Base-by-base conservation (phyloP, 2,113 vertebrate genomes). In the Nyctereutes procyonoides region DNA sequence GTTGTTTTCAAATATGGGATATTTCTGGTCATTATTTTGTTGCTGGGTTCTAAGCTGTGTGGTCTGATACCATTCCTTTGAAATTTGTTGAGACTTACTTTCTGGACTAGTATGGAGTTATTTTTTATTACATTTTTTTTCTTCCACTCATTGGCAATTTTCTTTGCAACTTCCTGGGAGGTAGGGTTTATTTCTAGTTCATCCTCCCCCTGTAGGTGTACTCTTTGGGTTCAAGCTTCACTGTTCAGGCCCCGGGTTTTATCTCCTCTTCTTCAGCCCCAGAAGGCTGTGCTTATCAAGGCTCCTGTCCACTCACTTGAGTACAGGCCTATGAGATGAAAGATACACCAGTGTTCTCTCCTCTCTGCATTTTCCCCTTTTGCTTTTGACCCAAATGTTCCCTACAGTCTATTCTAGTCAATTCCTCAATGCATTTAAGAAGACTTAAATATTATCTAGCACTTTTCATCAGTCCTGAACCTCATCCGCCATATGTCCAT, bases 1-100 rank as follows among this genome's bases (percentile, higher is more conserved):
- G 43, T 43, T 92, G 73, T 81, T 92, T 95, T 87, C 35, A 81
- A 55, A 71, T 81, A 17, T 92, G 28, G 26, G 24, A n/a, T 82
- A 55, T 81, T 65, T 76, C 43, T 56, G 65, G 65, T n/a, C 87
- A 55, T 73, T 88, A 63, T 88, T 92, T 95, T 56, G 30, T 74
- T 88, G 56, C 71, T 63, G 56, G 16, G 65, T 82, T 88, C 17
- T 19, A 81, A 48, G 20, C 14, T 81, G 3, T 87, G 65, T 87
- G n/a, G n/a, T 80, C 63, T 65, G 15, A 63, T 73, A 65, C 2
- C 65, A 48, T 71, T 86, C 26, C 24, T 65, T 62, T 80, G 81
- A 79, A 65, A 88, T 13, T 81, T 55, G 19, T 79, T 67, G 73
- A 87, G 22, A 32, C 58, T 95, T 73, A 32, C 58, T 95, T 73